phyloP scores from a whole-genome alignment of 2,113 vertebrate species.

The Odontesthes bonariensis region DNA sequence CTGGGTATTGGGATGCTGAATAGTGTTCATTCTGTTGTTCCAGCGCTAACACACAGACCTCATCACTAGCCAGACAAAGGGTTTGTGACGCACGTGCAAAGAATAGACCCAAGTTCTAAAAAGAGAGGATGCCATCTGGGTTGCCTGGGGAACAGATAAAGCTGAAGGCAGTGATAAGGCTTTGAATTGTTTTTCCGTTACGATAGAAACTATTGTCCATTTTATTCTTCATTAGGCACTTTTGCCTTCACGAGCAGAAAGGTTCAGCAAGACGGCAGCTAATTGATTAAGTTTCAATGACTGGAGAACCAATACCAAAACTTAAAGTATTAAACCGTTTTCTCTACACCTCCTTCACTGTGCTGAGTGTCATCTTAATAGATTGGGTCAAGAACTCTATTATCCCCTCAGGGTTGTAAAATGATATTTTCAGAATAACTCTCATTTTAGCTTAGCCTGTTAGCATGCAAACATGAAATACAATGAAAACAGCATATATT shows the following conservation, averaged over 20 bases:
- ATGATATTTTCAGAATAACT: no score
- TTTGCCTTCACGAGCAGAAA: background rate
- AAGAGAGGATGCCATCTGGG: constrained; percentile 59
- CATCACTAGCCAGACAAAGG: constrained; percentile 43
- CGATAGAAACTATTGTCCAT: constrained; percentile 27
- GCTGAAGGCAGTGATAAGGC: constrained; percentile 28
- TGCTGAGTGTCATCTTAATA: no score
- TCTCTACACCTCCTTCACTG: no score
- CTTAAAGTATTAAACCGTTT: no score
- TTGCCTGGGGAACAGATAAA: constrained; percentile 68
- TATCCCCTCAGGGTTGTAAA: no score
- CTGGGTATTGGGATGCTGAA: background rate
- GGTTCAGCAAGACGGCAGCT: background rate
- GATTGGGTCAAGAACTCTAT: no score
- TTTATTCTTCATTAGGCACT: background rate
- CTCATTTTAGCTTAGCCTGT: no score
- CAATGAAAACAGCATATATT: no score
- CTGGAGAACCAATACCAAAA: no score
- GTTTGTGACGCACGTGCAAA: constrained; percentile 47
- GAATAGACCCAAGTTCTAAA: background rate
- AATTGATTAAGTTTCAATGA: background rate
- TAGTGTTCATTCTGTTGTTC: constrained; percentile 5
- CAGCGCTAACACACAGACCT: constrained; percentile 25
- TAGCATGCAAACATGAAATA: no score
- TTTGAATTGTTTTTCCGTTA: constrained; percentile 17